phyloP scores from a whole-genome alignment of 2,888 invertebrate genomes.

The Mythimna lalbum region DNA sequence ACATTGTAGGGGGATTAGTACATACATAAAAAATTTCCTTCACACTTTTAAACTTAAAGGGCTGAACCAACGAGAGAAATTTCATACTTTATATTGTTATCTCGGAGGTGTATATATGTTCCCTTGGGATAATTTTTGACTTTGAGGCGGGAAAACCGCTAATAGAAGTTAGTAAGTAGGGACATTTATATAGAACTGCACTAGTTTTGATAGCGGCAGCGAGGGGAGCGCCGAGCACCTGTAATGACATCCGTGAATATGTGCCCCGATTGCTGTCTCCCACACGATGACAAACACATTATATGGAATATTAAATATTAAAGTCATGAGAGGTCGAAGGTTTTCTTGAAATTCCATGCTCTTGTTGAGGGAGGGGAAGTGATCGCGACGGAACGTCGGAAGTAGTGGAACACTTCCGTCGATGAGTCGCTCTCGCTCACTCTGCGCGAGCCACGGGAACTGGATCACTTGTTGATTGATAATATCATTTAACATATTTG shows the following conservation, averaged over 20 bases:
- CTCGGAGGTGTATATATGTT: too few species aligned
- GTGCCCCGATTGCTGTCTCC: not conserved
- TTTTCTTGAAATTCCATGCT: not conserved
- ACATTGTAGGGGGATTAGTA: not conserved
- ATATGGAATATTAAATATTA: not conserved
- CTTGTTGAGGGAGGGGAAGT: not conserved
- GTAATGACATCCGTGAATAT: conserved; percentile 5
- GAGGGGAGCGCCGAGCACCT: conserved; percentile 4
- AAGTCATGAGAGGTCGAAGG: not conserved
- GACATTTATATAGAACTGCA: not conserved
- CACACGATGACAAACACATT: not conserved
- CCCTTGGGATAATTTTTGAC: too few species aligned
- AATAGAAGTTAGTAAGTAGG: not conserved
- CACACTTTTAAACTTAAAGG: too few species aligned
- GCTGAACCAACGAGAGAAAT: too few species aligned
- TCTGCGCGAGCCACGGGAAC: not conserved
- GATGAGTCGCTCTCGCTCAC: not conserved
- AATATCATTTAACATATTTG: too few species aligned
- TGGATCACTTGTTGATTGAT: not conserved
- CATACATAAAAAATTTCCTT: too few species aligned
- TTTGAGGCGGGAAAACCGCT: too few species aligned
- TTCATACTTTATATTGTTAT: not conserved
- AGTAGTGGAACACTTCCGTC: conserved; percentile 1
- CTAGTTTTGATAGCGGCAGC: not conserved
- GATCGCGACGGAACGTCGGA: not conserved